phyloP scores from a whole-genome alignment of 2,888 invertebrate genomes.

The Cordilura impudica region DNA sequence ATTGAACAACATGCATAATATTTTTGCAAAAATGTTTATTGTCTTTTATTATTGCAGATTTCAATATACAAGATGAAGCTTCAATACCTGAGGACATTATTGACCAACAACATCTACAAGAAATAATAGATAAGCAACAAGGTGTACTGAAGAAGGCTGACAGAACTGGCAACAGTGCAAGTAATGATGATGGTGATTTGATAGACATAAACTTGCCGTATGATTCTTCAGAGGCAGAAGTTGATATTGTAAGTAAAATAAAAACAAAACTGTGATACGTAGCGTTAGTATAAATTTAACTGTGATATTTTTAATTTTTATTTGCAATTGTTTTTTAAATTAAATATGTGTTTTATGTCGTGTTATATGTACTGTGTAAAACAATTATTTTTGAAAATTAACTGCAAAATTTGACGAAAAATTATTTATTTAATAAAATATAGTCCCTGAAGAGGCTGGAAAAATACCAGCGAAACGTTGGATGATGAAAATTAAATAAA shows the following conservation, averaged over 20 bases:
- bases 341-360: no score
- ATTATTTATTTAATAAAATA: no score
- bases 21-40: conserved; percentile 13
- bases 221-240: conserved; percentile 66
- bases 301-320: no score
- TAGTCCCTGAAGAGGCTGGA: no score
- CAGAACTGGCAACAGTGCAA: conserved; percentile 3
- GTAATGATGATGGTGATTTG: conserved; percentile 62
- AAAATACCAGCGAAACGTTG: no score
- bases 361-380: no score
- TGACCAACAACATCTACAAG: conserved; percentile 69
- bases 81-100: conserved; percentile 74
- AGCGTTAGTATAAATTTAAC: no score
- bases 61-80: conserved; percentile 74
- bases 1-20: neutral
- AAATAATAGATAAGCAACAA: conserved; percentile 64
- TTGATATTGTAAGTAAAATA: conserved; percentile 72
- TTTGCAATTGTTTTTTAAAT: no score
- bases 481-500: no score
- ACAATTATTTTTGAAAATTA: no score
- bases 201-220: conserved; percentile 67
- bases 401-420: no score
- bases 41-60: conserved; percentile 67
- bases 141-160: conserved; percentile 2
- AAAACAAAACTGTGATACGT: no score